Evolutionary conservation across 2,797 vertebrate genomes (phyloP).

Genomic region (Karalla daura): DNA sequence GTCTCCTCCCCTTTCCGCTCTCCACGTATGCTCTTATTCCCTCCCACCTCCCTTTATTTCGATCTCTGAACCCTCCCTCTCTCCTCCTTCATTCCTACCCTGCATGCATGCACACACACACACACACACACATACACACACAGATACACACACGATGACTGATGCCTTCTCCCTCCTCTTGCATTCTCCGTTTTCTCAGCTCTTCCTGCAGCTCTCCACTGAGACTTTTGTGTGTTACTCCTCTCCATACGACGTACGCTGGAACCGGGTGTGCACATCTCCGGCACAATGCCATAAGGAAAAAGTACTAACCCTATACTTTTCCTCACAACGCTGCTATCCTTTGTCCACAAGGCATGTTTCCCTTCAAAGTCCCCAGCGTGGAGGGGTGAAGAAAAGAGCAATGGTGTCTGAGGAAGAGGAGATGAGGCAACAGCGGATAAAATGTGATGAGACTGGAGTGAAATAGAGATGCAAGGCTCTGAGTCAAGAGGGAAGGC

Average conservation of each 20-base stretch:
- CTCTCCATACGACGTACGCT: constrained; percentile 39
- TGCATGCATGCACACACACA: constrained; percentile 60
- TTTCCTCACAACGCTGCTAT: constrained; percentile 56
- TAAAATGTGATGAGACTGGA: constrained; percentile 67
- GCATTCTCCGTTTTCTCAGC: constrained; percentile 63
- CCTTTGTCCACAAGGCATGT: constrained; percentile 70
- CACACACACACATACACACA: constrained; percentile 36
- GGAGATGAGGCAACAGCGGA: constrained; percentile 63
- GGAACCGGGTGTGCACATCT: constrained; percentile 69
- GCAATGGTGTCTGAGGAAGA: constrained; percentile 57
- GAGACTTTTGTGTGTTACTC: constrained; percentile 71
- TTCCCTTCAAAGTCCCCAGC: constrained; percentile 60
- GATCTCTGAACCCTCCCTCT: constrained; percentile 73
- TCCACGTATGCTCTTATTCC: constrained; percentile 67
- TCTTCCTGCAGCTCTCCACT: constrained; percentile 67
- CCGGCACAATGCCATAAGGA: constrained; percentile 17
- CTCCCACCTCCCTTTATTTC: constrained; percentile 74
- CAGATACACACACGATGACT: constrained; percentile 68
- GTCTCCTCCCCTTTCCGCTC: constrained; percentile 74
- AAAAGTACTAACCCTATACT: constrained; percentile 50
- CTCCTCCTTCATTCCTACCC: constrained; percentile 72
- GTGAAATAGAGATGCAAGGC: constrained; percentile 71
- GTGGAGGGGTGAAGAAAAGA: constrained; percentile 51
- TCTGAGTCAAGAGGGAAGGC: constrained; percentile 65
- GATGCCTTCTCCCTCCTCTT: constrained; percentile 74